Percentiles rank a stretch among this genome's conserved stretches.
These are phyloP conservation scores for Dendrocincla fuliginosa DNA, from an alignment of 2,797 vertebrate species.

Conservation along the genomic window DNA sequence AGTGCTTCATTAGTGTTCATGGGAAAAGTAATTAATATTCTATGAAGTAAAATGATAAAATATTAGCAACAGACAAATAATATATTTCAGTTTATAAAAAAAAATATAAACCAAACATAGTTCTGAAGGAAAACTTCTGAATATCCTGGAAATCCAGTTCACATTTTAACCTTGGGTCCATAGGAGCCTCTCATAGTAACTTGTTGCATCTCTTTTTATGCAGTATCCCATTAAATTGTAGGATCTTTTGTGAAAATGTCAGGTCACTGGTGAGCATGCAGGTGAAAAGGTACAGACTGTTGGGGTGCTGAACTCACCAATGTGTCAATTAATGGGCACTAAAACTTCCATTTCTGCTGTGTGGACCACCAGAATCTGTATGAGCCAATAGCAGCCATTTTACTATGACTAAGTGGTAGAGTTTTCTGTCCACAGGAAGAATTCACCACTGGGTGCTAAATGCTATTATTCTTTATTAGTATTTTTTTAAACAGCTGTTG, in stretches of 20 bases:
- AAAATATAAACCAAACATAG: background rate
- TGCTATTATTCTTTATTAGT: background rate
- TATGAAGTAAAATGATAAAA: background rate
- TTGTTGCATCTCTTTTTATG: background rate
- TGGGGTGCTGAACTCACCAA: constrained; percentile 6
- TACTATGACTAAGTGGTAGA: constrained; percentile 3
- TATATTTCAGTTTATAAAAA: background rate
- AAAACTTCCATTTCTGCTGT: constrained; percentile 19
- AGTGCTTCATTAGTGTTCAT: background rate
- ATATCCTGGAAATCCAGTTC: background rate
- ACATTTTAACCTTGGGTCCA: background rate
- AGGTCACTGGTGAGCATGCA: background rate
- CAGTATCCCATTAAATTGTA: background rate
- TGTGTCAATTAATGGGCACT: background rate
- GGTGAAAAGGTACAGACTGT: background rate
- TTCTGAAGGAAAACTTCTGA: background rate
- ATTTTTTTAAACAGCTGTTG: background rate
- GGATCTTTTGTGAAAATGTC: background rate
- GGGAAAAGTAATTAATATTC: background rate
- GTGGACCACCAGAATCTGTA: background rate
- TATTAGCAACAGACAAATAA: background rate
- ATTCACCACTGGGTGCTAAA: background rate
- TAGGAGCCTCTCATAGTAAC: background rate
- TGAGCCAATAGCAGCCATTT: background rate
- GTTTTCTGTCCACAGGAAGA: background rate